These are phyloP conservation scores for Planiliza haematocheilus DNA, from an alignment of 2,113 vertebrate genomes.

Conservation along the genomic window DNA sequence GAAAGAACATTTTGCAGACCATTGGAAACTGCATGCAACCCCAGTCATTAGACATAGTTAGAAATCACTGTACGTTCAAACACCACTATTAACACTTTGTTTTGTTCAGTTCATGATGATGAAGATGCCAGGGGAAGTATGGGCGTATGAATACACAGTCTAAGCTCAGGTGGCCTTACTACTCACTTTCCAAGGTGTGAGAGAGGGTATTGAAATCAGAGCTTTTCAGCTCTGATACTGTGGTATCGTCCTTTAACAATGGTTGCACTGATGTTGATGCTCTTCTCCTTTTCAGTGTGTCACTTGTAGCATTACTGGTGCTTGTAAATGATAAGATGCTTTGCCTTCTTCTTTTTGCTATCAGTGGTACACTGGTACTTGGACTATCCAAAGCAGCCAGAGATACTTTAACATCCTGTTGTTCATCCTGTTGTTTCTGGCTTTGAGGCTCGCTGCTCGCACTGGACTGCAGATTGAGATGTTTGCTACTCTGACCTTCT, in stretches of 20 bases:
- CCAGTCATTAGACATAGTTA: background rate
- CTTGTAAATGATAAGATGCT: constrained; percentile 45
- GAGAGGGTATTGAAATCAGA: constrained; percentile 21
- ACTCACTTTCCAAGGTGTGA: constrained; percentile 69
- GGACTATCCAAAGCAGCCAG: constrained; percentile 3
- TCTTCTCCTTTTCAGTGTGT: constrained; percentile 9
- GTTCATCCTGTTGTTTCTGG: constrained; percentile 12
- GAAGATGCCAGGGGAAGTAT: background rate
- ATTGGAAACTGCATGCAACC: constrained; percentile 1
- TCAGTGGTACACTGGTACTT: background rate
- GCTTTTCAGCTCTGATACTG: constrained; percentile 11
- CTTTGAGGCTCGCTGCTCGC: constrained; percentile 1
- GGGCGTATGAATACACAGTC: background rate
- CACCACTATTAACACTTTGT: background rate
- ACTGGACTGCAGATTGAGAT: background rate
- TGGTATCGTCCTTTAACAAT: background rate
- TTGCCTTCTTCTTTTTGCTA: constrained; percentile 37
- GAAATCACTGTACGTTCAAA: background rate
- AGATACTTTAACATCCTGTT: constrained; percentile 27
- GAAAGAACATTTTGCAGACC: background rate
- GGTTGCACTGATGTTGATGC: constrained; percentile 9
- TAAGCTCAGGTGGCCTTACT: constrained; percentile 5
- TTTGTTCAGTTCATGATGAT: constrained; percentile 11
- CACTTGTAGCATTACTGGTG: background rate
- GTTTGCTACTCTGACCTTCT: constrained; percentile 8